Evolutionary conservation across 2,113 vertebrate species (phyloP), one percentile per base, ranked within the genome.

Genomic region (Leiothrix lutea): DNA sequence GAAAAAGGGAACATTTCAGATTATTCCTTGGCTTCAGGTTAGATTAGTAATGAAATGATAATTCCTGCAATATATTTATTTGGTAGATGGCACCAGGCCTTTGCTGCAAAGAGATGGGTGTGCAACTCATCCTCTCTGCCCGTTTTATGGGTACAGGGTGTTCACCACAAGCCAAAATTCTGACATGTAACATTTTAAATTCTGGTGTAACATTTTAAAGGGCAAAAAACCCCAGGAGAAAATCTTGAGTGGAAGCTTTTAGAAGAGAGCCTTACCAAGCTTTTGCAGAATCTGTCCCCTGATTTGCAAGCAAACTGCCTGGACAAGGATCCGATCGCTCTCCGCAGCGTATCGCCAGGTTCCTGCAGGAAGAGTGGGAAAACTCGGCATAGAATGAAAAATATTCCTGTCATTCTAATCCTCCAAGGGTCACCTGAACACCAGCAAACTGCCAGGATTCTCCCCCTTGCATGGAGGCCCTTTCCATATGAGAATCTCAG

Each of bases 241-340:
- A 83, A 47, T 7, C 38, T 48, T 8, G 23, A 70, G 19, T 20
- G 54, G 47, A 20, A 2, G 1, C 31, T 79, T 57, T 29, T 1
- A 65, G 51, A 36, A 15, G 31, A 62, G 26, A 24, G 28, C 23
- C 74, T 80, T 93, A 99, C 99, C 99, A 2, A 99, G 97, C 95
- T 99, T 99, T 85, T 99, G 99, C 72, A 99, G 97, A 94, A 99
- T 98, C 89, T 99, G 99, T 31, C 99, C 99, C 82, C 99, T 98
- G 85, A 99, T 99, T 94, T 99, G 99, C 48, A 99, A 88, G 67
- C 99, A 99, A 44, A 99, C 99, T 1, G 99, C 98, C 95, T 99
- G 99, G n/a, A 99, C 98, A 0, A 99, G 98, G 65, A 96, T 79
- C 80, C 92, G 94, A 86, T 99, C 99, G 4, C 98, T 99, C 80